Percentiles rank a stretch among this genome's conserved stretches.
phyloP scores from a whole-genome alignment of 2,888 invertebrate genomes.

The Ceriagrion tenellum region DNA sequence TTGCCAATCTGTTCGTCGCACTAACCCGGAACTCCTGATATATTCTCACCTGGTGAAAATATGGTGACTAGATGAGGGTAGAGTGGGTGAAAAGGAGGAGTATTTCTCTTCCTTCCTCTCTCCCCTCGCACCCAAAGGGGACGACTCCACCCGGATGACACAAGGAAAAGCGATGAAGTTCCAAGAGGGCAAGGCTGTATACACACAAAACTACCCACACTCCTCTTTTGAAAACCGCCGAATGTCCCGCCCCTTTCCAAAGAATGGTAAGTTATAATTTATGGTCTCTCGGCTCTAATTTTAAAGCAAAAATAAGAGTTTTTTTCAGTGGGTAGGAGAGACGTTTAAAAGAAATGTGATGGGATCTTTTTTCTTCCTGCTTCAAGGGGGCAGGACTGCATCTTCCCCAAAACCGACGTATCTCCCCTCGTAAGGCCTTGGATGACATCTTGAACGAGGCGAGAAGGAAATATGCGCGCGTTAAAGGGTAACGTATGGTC shows the following conservation, averaged over 20 bases:
- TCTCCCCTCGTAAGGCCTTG: background rate
- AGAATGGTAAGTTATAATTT: constrained; percentile 54
- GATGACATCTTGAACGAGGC: background rate
- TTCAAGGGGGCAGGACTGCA: background rate
- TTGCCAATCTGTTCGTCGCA: background rate
- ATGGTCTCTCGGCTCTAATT: constrained; percentile 52
- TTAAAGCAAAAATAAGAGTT: constrained; percentile 50
- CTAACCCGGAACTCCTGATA: constrained; percentile 21
- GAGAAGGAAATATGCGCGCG: constrained; percentile 12
- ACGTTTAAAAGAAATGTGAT: background rate
- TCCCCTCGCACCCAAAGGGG: too few relatives aligned
- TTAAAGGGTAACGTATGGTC: constrained; percentile 21
- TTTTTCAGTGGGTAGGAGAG: background rate
- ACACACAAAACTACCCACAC: background rate
- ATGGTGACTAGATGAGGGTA: background rate
- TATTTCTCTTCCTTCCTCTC: background rate
- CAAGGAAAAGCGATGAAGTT: background rate
- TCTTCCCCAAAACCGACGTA: background rate
- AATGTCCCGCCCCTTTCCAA: background rate
- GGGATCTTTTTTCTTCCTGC: background rate
- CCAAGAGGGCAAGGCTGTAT: background rate
- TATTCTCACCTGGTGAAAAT: constrained; percentile 17
- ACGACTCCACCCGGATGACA: background rate
- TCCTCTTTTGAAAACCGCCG: background rate
- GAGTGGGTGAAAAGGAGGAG: background rate